These are phyloP conservation scores for Austrofundulus limnaeus DNA, from an alignment of 2,113 vertebrate genomes.

Conservation along the genomic window DNA sequence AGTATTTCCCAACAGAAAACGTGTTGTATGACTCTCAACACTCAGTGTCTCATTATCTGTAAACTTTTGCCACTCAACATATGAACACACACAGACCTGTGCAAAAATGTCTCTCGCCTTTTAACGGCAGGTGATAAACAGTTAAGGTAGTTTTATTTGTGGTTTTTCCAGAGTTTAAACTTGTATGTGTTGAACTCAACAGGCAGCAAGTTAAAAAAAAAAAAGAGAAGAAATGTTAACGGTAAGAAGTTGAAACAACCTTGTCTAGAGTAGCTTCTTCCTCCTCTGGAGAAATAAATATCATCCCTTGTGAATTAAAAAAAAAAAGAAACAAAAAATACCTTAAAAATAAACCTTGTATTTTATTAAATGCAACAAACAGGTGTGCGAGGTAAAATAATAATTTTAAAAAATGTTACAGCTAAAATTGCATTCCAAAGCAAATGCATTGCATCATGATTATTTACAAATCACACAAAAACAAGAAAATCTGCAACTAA, in stretches of 20 bases:
- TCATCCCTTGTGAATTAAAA: not conserved
- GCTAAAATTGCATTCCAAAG: not conserved
- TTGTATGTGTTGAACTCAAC: not conserved
- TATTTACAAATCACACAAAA: constrained; percentile 1
- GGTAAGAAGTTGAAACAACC: not conserved
- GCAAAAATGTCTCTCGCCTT: too few species aligned
- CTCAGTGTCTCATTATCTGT: too few species aligned
- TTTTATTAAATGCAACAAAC: not conserved
- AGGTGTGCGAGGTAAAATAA: not conserved
- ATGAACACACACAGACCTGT: too few species aligned
- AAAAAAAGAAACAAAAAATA: not conserved
- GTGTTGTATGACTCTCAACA: too few species aligned
- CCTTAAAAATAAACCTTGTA: not conserved
- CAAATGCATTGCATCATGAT: not conserved
- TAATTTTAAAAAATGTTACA: not conserved
- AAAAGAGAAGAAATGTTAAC: not conserved
- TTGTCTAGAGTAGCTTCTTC: constrained; percentile 4
- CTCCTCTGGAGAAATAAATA: not conserved
- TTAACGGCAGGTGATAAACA: too few species aligned
- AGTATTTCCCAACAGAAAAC: too few species aligned
- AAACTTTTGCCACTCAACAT: too few species aligned
- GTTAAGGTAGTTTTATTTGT: too few species aligned
- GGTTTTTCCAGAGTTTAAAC: not conserved
- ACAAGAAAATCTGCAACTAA: not conserved
- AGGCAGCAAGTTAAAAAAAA: not conserved